These are phyloP conservation scores for Nibea albiflora DNA, from an alignment of 2,113 vertebrate genomes.

Conservation along the genomic window DNA sequence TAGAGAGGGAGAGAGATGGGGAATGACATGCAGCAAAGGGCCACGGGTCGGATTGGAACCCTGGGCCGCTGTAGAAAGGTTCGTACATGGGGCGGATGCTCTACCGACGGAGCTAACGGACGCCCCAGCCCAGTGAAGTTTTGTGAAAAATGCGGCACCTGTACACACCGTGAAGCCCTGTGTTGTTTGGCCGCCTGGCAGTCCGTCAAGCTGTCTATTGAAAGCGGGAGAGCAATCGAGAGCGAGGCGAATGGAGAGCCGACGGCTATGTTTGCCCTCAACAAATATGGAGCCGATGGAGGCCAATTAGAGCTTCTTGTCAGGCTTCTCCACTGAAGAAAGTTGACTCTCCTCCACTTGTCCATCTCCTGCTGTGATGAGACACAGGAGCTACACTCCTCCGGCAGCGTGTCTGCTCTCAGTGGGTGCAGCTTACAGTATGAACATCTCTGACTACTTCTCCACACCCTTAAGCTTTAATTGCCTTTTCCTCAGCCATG, in stretches of 20 bases:
- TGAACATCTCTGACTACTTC: constrained; percentile 10
- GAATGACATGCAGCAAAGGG: no score
- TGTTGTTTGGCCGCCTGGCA: constrained; percentile 20
- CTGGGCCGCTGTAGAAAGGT: no score
- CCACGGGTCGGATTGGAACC: no score
- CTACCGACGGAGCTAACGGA: no score
- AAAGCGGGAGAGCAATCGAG: neutral
- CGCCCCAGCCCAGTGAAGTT: constrained; percentile 7
- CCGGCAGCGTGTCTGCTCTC: neutral
- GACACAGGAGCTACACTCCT: constrained; percentile 19
- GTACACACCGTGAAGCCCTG: neutral
- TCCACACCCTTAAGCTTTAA: constrained; percentile 18
- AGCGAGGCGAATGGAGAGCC: neutral
- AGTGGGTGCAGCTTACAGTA: neutral
- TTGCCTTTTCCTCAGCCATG: constrained; percentile 20
- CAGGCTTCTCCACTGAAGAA: constrained; percentile 12
- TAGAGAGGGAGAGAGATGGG: no score
- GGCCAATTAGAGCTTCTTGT: constrained; percentile 42
- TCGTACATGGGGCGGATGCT: no score
- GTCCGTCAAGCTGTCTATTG: constrained; percentile 2
- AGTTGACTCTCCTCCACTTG: constrained; percentile 11
- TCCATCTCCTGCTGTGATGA: constrained; percentile 46
- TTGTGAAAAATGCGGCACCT: neutral
- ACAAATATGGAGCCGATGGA: constrained; percentile 13
- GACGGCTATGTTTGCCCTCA: constrained; percentile 10